Conservation (phyloP, 2,888 invertebrate species). For the Ormyrus rosae region DNA sequence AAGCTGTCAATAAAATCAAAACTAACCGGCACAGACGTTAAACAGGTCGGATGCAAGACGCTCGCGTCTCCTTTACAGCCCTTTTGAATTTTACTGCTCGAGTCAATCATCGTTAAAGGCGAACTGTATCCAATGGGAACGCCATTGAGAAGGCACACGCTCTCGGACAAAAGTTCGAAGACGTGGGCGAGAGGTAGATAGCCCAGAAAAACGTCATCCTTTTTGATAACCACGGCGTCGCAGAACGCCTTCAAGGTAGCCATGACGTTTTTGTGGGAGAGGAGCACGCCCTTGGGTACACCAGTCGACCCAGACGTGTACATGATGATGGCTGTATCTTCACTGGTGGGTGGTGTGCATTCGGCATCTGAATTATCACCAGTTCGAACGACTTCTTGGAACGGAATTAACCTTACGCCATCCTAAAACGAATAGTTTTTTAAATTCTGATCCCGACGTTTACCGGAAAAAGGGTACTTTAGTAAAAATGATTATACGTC, state of each 20-base stretch:
- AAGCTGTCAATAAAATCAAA: neutral
- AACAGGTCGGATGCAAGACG: constrained; percentile 92
- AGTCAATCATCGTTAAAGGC: constrained; percentile 93
- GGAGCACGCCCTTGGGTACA: constrained; percentile 92
- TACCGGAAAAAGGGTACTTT: neutral
- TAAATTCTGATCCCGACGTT: constrained; percentile 2
- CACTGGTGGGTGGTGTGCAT: constrained; percentile 79
- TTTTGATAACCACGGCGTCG: constrained; percentile 84
- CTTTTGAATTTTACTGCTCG: constrained; percentile 96
- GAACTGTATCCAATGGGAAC: constrained; percentile 97
- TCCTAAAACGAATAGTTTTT: constrained; percentile 65
- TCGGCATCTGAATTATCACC: constrained; percentile 75
- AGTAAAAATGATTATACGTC: too few relatives aligned
- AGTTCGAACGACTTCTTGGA: constrained; percentile 82
- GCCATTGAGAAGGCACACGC: constrained; percentile 88
- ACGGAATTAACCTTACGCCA: constrained; percentile 85
- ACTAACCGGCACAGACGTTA: constrained; percentile 96
- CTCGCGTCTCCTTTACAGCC: constrained; percentile 97
- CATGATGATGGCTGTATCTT: constrained; percentile 97
- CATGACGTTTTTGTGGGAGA: constrained; percentile 89
- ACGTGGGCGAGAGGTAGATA: constrained; percentile 98
- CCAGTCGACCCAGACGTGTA: constrained; percentile 99
- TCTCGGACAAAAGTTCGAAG: constrained; percentile 95
- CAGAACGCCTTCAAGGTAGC: constrained; percentile 88
- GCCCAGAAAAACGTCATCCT: constrained; percentile 91